Evolutionary conservation across 64 coral and sea anemone species (phyloP).

Genomic region (Stylophora pistillata): DNA sequence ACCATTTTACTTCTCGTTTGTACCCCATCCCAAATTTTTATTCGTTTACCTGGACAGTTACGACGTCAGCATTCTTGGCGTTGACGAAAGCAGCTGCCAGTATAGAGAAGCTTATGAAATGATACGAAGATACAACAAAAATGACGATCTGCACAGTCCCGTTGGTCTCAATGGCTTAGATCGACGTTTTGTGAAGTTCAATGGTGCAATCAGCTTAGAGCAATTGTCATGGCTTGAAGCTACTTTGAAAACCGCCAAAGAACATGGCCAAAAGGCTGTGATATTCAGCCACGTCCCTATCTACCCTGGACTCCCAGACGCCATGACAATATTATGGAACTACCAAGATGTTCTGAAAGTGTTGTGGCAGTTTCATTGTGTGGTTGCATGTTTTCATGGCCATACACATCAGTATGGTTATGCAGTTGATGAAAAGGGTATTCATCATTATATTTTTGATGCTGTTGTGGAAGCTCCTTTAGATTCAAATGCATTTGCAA

Average conservation of each 20-base stretch:
- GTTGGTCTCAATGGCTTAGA: slow-evolving; percentile 51
- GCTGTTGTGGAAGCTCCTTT: slow-evolving; percentile 66
- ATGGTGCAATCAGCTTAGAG: slow-evolving; percentile 60
- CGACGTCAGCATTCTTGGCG: slow-evolving; percentile 74
- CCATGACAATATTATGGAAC: slow-evolving; percentile 63
- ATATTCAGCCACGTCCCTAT: slow-evolving; percentile 80
- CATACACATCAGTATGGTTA: slow-evolving; percentile 62
- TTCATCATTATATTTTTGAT: slow-evolving; percentile 75
- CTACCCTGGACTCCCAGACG: slow-evolving; percentile 20
- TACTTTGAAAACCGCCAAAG: slow-evolving; percentile 51
- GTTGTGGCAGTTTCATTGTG: slow-evolving; percentile 56
- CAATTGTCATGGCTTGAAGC: slow-evolving; percentile 70
- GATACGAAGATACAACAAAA: slow-evolving; percentile 55
- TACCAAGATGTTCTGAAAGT: slow-evolving; percentile 61
- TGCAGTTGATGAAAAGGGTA: slow-evolving; percentile 47
- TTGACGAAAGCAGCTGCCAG: slow-evolving; percentile 13
- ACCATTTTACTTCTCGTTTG: slow-evolving; percentile 74
- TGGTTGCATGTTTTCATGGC: slow-evolving; percentile 67
- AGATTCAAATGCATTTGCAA: slow-evolving; percentile 79
- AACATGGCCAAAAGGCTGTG: slow-evolving; percentile 60
- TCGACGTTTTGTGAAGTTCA: slow-evolving; percentile 52
- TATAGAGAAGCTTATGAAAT: slow-evolving; percentile 58
- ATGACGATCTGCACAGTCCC: slow-evolving; percentile 34
- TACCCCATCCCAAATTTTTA: slow-evolving; percentile 56
- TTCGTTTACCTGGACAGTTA: slow-evolving; percentile 72